Base-by-base conservation (phyloP, 2,888 invertebrate genomes). In the Odontocerum albicorne region DNA sequence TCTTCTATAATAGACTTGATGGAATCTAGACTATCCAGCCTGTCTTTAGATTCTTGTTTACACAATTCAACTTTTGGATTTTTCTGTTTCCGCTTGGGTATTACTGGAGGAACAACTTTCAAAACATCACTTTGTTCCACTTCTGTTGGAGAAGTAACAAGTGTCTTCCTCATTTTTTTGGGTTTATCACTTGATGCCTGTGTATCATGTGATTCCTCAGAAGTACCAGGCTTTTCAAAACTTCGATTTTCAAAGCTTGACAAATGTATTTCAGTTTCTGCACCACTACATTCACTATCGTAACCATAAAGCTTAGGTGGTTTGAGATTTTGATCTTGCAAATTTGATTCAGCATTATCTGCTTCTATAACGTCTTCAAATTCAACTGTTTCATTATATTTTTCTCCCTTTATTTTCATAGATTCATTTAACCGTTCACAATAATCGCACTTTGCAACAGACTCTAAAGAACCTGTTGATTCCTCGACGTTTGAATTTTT, bases 241-340 rank as follows among this genome's bases (percentile, higher is more conserved):
- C 61, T 64, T 16, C 61, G 60, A 38, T 66, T 64, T 36, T 75
- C 74, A 62, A 73, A 68, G 61, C 70, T 76, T 2, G 70, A 66
- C 35, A 77, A 66, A 55, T 79, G 74, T 44, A 80, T 77, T 43
- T 78, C 79, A 2, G 77, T 77, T 67, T 79, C 77, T 38, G 75
- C 76, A 56, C 73, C 72, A 62, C 78, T 80, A 27, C 73, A 70
- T 52, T 77, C 77, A 59, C 78, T 78, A 32, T 79, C 77, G 63
- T 80, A 79, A n/a, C 77, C 76, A 62, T 78, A 77, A 59, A 75
- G 69, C 32, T 65, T 62, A 59, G 15, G 43, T 55, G 20, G 54
- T 33, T 27, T 60, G 52, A n/a, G 6, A 39, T 13, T 13, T 4
- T 33, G 33, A 33, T 10, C 10, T 4, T 8, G 4, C 17, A 15